Evolutionary conservation across 1,140 invertebrate genomes (phyloP).

Genomic region (Liolophura sinensis): DNA sequence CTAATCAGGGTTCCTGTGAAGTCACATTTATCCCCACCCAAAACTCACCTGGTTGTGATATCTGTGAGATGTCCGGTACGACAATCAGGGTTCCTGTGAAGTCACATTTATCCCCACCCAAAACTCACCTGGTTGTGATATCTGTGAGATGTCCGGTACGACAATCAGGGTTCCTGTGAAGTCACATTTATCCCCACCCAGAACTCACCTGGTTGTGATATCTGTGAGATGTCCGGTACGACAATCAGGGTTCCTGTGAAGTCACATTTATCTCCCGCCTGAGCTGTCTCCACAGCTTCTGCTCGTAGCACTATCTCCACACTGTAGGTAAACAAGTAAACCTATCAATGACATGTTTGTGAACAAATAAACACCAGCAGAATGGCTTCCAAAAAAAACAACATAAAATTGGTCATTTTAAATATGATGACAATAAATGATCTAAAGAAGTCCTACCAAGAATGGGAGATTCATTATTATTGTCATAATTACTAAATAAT

Average conservation of each 20-base stretch:
- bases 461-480: too few relatives aligned
- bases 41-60: constrained; percentile 80
- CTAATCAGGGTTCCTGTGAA: constrained; percentile 97
- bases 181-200: constrained; percentile 86
- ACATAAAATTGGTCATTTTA: neutral
- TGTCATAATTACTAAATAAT: too few relatives aligned
- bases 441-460: neutral
- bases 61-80: constrained; percentile 89
- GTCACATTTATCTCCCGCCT: constrained; percentile 89
- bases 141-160: constrained; percentile 86
- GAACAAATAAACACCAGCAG: too few relatives aligned
- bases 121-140: constrained; percentile 81
- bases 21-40: constrained; percentile 85
- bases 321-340: constrained; percentile 60
- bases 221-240: constrained; percentile 89
- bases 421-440: neutral
- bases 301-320: constrained; percentile 95
- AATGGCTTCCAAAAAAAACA: neutral
- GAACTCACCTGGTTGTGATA: constrained; percentile 80
- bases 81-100: constrained; percentile 97
- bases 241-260: constrained; percentile 97
- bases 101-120: constrained; percentile 85
- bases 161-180: constrained; percentile 94
- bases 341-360: neutral
- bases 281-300: constrained; percentile 95